phyloP scores from a whole-genome alignment of 2,797 vertebrate species.

The Bufotes viridis region DNA sequence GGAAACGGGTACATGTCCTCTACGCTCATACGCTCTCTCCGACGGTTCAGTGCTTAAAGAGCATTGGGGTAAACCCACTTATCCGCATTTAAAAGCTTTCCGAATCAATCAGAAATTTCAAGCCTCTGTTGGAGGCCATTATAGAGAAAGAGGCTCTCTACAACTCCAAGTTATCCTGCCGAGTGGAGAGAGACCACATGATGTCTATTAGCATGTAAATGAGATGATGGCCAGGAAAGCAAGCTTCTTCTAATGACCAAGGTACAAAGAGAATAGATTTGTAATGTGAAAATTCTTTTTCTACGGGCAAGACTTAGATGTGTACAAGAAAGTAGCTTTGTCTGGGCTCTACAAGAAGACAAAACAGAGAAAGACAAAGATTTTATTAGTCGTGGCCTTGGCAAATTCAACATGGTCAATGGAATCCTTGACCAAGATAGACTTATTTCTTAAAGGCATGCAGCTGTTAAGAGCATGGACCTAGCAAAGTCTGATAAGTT shows the following conservation, averaged over 20 bases:
- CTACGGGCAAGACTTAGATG: neutral
- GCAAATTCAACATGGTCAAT: neutral
- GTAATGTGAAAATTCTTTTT: neutral
- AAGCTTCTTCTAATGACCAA: conserved; percentile 47
- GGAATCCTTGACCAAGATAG: neutral
- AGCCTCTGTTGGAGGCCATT: conserved; percentile 61
- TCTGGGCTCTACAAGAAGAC: too few species aligned
- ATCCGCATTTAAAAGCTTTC: conserved; percentile 62
- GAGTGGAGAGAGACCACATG: conserved; percentile 37
- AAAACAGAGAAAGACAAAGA: neutral
- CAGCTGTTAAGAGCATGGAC: neutral
- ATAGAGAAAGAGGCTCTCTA: conserved; percentile 51
- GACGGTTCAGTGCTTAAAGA: conserved; percentile 56
- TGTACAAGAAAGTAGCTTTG: neutral
- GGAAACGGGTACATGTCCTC: conserved; percentile 18
- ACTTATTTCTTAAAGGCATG: neutral
- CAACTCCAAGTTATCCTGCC: conserved; percentile 25
- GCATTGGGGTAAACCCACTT: conserved; percentile 58
- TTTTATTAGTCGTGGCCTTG: neutral
- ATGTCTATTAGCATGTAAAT: conserved; percentile 59
- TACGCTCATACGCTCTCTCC: neutral
- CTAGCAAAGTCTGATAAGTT: neutral
- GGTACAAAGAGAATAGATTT: conserved; percentile 21
- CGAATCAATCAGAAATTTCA: conserved; percentile 57
- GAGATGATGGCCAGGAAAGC: conserved; percentile 39